Conservation (phyloP, 2,888 invertebrate genomes). For the Lumbricus terrestris region DNA sequence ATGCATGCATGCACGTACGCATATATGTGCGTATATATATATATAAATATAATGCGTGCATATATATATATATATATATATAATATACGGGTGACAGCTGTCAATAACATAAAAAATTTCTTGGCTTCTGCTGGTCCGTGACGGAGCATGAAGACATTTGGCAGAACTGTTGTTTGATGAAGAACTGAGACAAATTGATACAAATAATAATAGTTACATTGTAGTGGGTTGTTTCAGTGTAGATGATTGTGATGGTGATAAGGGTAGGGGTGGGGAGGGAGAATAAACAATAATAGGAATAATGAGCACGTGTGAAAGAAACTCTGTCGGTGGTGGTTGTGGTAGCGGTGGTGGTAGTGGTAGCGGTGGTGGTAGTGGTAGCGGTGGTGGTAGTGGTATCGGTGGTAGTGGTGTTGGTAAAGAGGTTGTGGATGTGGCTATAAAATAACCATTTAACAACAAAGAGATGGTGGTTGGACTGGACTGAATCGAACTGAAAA, state of each 20-base stretch:
- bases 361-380: not conserved
- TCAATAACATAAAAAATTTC: no score
- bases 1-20: no score
- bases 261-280: not conserved
- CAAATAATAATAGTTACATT: not conserved
- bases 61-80: no score
- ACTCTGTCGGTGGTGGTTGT: not conserved
- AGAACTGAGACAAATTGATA: not conserved
- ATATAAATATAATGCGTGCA: no score
- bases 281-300: not conserved
- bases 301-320: not conserved
- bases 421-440: no score
- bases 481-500: no score
- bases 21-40: no score
- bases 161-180: not conserved
- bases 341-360: not conserved
- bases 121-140: no score
- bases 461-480: no score
- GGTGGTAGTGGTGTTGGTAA: not conserved
- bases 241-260: not conserved
- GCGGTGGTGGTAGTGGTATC: not conserved
- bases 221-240: not conserved
- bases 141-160: no score
- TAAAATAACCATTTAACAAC: no score
- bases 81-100: no score